Base-by-base conservation (phyloP, 1,140 invertebrate genomes). In the Pomphorhynchus laevis region DNA sequence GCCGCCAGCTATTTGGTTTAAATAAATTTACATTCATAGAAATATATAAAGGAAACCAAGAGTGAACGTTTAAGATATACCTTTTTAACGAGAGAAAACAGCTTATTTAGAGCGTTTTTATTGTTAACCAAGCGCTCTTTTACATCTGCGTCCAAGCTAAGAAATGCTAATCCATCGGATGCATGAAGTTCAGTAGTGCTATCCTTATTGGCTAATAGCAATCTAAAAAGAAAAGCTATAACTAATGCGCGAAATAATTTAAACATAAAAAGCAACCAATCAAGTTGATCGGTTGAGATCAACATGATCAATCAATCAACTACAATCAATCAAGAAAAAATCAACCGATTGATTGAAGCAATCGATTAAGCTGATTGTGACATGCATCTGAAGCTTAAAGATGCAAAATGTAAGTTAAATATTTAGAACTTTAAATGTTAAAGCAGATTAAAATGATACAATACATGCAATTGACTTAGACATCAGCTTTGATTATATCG, bases 61-160 rank as follows among this genome's bases (percentile, higher is more conserved):
- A 8, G 6, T 5, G 23, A n/a, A 20, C n/a, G 11, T 11, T 43
- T 24, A 41, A 31, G 33, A 35, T 9, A 14, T 35, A 35, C 34
- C 14, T 9, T 35, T 9, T 9, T 9, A 35, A 35, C 16, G 9
- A 14, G 9, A n/a, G n/a, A n/a, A 50, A 91, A 71, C 37, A 93
- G 64, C 4, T 75, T 68, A 51, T 68, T 65, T 44, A 93, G 59
- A 2, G 77, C 72, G 32, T 65, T 50, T 45, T 63, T 64, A 51
- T 95, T 80, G 50, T 76, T 70, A 17, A 84, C 69, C 9, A 98
- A 54, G 52, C 79, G 80, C 54, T 98, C 84, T 52, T 98, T 98
- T 1, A 95, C 76, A 57, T 95, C 84, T 9, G 79, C 89, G 63
- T 98, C 84, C 25, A 98, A 63, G 4, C 82, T 86, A 2, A 98